Percentiles rank a stretch among this genome's conserved stretches.
These are phyloP conservation scores for Yoshiicerus persimilis DNA, from an alignment of 1,140 invertebrate species.

Conservation along the genomic window DNA sequence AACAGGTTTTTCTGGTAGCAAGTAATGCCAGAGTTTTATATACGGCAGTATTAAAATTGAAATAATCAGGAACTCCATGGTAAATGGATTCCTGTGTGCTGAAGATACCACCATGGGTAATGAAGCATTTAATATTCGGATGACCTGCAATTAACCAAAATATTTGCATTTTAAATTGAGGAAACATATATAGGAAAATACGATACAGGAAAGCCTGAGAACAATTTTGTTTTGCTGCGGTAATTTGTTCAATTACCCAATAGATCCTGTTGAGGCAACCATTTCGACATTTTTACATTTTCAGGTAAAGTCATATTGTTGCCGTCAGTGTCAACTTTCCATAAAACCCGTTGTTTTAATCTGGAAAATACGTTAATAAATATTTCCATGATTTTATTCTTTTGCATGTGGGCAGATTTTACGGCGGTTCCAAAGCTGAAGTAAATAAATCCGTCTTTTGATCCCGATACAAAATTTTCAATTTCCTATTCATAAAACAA, in stretches of 20 bases:
- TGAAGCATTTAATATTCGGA: background rate
- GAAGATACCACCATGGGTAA: background rate
- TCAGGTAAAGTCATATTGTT: slow-evolving; percentile 34
- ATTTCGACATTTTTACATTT: background rate
- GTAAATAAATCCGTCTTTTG: slow-evolving; percentile 70
- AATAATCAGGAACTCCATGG: background rate
- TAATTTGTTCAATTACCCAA: slow-evolving; percentile 46
- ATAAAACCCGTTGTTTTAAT: slow-evolving; percentile 53
- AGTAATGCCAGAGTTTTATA: too few species aligned
- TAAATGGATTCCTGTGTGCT: background rate
- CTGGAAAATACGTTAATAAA: slow-evolving; percentile 69
- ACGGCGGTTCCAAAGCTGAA: slow-evolving; percentile 79
- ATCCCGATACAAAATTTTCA: slow-evolving; percentile 66
- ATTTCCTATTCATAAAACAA: slow-evolving; percentile 55
- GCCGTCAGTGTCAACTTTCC: slow-evolving; percentile 56
- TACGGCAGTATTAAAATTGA: too few species aligned
- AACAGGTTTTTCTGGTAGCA: too few species aligned
- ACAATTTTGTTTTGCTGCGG: too few species aligned
- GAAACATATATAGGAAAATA: too few species aligned
- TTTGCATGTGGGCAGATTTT: slow-evolving; percentile 71
- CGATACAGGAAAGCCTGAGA: background rate
- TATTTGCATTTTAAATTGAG: too few species aligned
- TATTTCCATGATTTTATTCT: slow-evolving; percentile 63
- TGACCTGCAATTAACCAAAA: background rate
- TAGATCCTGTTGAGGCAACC: slow-evolving; percentile 50